Percentiles rank a stretch among this genome's conserved stretches.
These are phyloP conservation scores for Melinopterus prodromus DNA, from an alignment of 2,888 invertebrate genomes.

Conservation along the genomic window DNA sequence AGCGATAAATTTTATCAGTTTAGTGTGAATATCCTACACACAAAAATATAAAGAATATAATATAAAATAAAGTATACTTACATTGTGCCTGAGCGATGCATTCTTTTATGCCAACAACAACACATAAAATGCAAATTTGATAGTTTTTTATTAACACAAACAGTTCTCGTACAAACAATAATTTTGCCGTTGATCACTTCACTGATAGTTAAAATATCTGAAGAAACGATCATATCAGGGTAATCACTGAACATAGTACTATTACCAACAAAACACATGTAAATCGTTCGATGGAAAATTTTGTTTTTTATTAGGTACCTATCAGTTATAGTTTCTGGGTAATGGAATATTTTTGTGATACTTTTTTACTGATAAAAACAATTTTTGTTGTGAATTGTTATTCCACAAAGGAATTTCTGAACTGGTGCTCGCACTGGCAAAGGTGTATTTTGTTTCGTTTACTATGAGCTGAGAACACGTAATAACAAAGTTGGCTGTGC, in stretches of 20 bases:
- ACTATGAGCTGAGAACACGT: background rate
- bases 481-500: background rate
- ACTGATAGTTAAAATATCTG: constrained; percentile 5
- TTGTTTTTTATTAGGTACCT: no score
- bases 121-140: background rate
- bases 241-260: constrained; percentile 18
- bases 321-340: no score
- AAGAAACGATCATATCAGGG: constrained; percentile 12
- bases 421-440: background rate
- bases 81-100: constrained; percentile 23
- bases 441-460: background rate
- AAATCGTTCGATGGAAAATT: background rate
- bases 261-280: background rate
- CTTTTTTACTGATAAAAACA: no score
- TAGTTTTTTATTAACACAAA: background rate
- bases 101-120: constrained; percentile 14
- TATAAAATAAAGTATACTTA: constrained; percentile 17
- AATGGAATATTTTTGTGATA: no score
- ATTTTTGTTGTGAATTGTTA: no score
- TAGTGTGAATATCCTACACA: no score
- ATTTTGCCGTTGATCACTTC: constrained; percentile 6
- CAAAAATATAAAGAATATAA: background rate
- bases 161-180: constrained; percentile 13
- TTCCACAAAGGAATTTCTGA: background rate
- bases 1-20: no score